Evolutionary conservation across 2,888 invertebrate species (phyloP).

Genomic region (Panorpa germanica): DNA sequence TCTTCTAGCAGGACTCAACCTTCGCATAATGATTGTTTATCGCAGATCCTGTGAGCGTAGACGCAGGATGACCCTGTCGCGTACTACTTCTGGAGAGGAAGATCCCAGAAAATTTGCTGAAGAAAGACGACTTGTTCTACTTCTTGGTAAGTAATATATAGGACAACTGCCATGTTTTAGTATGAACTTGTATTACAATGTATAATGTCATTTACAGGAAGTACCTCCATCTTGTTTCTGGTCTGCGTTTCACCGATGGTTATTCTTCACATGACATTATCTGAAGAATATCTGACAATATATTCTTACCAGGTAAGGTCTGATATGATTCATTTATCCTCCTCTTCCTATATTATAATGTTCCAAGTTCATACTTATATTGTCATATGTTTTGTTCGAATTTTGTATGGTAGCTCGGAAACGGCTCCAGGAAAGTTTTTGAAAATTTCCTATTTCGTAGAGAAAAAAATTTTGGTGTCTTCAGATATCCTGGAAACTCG

Average conservation of each 20-base stretch:
- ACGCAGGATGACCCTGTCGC: slow-evolving; percentile 41
- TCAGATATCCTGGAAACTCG: too few relatives aligned
- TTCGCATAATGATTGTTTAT: slow-evolving; percentile 46
- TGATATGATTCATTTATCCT: too few relatives aligned
- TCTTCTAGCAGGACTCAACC: slow-evolving; percentile 40
- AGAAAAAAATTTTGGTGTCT: too few relatives aligned
- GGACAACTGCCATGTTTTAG: too few relatives aligned
- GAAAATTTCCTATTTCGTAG: too few relatives aligned
- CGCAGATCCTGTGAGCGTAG: slow-evolving; percentile 41
- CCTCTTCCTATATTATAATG: too few relatives aligned
- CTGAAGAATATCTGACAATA: slow-evolving; percentile 35
- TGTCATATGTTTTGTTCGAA: too few relatives aligned
- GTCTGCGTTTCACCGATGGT: slow-evolving; percentile 55
- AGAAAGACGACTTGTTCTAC: slow-evolving; percentile 40
- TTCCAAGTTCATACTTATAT: too few relatives aligned
- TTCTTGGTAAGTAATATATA: slow-evolving; percentile 32
- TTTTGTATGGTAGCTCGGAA: too few relatives aligned
- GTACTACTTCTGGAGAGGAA: slow-evolving; percentile 34
- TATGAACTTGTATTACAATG: background rate
- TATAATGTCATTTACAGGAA: slow-evolving; percentile 17
- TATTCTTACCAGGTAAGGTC: slow-evolving; percentile 45
- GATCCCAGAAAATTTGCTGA: slow-evolving; percentile 47
- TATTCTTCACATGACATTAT: slow-evolving; percentile 45
- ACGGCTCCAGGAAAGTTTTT: too few relatives aligned
- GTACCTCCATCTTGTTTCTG: slow-evolving; percentile 45